Conservation (phyloP, 35 echinoderm and acorn worm genomes). For the Diadema setosum region DNA sequence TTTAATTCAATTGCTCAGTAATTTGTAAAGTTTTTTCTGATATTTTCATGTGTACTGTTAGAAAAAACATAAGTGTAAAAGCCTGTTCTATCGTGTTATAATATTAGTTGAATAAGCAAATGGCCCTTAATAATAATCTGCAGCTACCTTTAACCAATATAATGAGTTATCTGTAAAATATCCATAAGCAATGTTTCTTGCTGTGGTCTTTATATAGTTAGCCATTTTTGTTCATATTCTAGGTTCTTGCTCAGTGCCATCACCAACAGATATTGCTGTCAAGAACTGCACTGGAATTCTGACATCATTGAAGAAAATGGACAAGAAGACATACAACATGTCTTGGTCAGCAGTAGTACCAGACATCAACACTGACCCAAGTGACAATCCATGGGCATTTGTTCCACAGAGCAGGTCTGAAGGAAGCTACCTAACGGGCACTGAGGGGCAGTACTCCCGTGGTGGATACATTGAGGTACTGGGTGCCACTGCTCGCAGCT, state of each 20-base stretch:
- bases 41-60: too few species aligned
- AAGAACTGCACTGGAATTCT: background rate
- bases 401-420: background rate
- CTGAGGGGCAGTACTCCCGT: background rate
- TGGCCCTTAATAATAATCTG: too few species aligned
- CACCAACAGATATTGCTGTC: background rate
- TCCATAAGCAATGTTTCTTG: too few species aligned
- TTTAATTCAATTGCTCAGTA: too few species aligned
- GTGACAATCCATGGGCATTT: slow-evolving; percentile 49
- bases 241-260: background rate
- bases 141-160: too few species aligned
- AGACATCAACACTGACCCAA: background rate
- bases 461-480: slow-evolving; percentile 73
- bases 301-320: background rate
- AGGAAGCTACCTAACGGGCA: slow-evolving; percentile 46
- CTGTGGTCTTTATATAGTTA: too few species aligned
- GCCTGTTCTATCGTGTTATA: too few species aligned
- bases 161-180: too few species aligned
- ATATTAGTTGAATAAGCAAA: too few species aligned
- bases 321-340: background rate
- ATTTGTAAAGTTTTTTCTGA: too few species aligned
- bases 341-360: background rate
- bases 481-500: background rate
- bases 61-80: too few species aligned
- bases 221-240: background rate